Evolutionary conservation across 2,797 vertebrate genomes (phyloP), one percentile per base, ranked within the genome.

Genomic region (Lutjanus argentimaculatus): DNA sequence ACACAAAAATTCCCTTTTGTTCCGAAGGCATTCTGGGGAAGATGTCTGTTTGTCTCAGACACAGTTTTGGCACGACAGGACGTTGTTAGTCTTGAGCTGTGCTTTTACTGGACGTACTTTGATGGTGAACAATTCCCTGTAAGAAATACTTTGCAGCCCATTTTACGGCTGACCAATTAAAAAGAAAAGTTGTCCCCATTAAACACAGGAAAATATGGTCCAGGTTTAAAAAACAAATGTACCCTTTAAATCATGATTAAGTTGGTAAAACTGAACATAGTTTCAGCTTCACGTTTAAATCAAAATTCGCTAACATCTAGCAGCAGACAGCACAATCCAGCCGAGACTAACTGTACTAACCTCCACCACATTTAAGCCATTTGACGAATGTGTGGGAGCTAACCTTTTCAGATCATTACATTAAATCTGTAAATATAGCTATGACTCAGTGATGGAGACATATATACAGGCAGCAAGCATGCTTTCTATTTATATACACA

Each of bases 401-500:
- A 69, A 75, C 64, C 61, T 72, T 85, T 78, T 67, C 21, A 65
- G 40, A 70, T 48, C 49, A 67, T 71, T 80, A 53, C 61, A 59
- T 75, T 70, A 69, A 65, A 71, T 68, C 51, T 83, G 22, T 74
- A 68, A 71, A 75, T 49, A 43, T 48, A 80, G 64, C 67, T 16
- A 19, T 79, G 78, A 82, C 22, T 86, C 71, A 79, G 36, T 12
- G 56, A 63, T 14, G 62, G 56, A 76, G 58, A 77, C 17, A n/a
- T 36, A 63, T 40, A 61, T 51, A 64, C 10, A 72, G 11, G 56
- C 63, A 46, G 36, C 10, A 80, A 58, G 70, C 45, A 16, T 48
- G 17, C 21, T 63, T 71, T 79, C 66, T 75, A 78, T 87, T 82
- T 71, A 67, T 81, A 67, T 62, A 55, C 48, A 51, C 19, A 58